A percentile compares a stretch with the other conserved stretches of the same genome.
Conservation (phyloP, 2,113 vertebrate genomes). For the Corythornis cristatus region DNA sequence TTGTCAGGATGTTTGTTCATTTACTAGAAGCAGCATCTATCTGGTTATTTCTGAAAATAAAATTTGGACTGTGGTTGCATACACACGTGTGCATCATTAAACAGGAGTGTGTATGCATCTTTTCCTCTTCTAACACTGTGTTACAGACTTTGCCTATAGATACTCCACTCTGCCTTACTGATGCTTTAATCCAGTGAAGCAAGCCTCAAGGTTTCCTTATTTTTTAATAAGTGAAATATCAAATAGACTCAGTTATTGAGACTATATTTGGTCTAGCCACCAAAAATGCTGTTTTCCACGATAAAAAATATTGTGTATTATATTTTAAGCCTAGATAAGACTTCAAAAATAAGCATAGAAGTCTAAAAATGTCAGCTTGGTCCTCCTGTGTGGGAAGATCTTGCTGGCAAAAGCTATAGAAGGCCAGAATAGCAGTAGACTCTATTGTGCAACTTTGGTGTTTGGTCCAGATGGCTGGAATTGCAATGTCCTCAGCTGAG, state of each 20-base stretch:
- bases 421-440: not conserved
- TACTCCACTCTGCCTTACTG: not conserved
- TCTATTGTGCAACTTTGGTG: not conserved
- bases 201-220: not conserved
- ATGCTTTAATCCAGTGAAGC: not conserved
- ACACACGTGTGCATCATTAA: not conserved
- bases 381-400: not conserved
- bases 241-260: not conserved
- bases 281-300: not conserved
- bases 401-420: not conserved
- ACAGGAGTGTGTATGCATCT: not conserved
- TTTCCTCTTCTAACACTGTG: not conserved
- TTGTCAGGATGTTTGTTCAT: not conserved
- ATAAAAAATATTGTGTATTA: not conserved
- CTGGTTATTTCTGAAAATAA: not conserved
- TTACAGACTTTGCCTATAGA: not conserved
- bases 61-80: not conserved
- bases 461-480: not conserved
- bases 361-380: not conserved
- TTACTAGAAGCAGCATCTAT: not conserved
- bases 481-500: not conserved
- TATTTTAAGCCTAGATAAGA: not conserved
- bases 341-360: not conserved
- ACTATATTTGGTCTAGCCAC: not conserved
- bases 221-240: not conserved